Percentiles rank a stretch among this genome's conserved stretches.
Evolutionary conservation across 1,140 invertebrate species (phyloP).

Genomic region (Oreohelix idahoensis): DNA sequence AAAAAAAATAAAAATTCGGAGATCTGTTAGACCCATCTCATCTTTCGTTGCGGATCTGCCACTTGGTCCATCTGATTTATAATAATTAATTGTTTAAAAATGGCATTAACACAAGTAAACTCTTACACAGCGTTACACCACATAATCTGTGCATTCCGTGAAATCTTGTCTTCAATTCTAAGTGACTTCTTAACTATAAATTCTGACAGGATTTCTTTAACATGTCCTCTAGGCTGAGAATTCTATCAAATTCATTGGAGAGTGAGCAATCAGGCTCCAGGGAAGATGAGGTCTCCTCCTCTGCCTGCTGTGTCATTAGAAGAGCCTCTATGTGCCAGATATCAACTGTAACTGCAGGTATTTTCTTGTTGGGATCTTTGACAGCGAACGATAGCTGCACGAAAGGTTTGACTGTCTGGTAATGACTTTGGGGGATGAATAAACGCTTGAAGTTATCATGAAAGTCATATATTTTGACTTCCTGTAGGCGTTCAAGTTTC

Average conservation of each 20-base stretch:
- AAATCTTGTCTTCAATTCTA: too few species aligned
- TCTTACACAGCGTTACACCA: too few species aligned
- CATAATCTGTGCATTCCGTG: too few species aligned
- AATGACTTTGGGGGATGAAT: neutral
- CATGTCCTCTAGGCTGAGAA: too few species aligned
- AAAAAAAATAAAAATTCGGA: too few species aligned
- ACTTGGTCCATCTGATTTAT: too few species aligned
- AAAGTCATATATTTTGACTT: slow-evolving; percentile 1
- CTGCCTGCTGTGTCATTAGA: neutral
- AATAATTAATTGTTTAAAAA: too few species aligned
- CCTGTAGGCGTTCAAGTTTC: neutral
- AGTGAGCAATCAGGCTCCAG: neutral
- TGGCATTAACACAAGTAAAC: too few species aligned
- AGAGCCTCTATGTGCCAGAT: neutral
- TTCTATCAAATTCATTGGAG: neutral
- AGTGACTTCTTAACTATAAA: too few species aligned
- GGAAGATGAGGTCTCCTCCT: neutral
- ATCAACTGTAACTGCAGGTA: neutral
- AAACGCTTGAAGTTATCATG: neutral
- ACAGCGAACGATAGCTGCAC: neutral
- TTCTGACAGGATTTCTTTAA: too few species aligned
- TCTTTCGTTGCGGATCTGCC: too few species aligned
- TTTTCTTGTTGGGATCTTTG: neutral
- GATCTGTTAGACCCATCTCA: too few species aligned
- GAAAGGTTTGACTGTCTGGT: neutral